Base-by-base conservation (phyloP, 2,888 invertebrate genomes). In the Macaria notata region DNA sequence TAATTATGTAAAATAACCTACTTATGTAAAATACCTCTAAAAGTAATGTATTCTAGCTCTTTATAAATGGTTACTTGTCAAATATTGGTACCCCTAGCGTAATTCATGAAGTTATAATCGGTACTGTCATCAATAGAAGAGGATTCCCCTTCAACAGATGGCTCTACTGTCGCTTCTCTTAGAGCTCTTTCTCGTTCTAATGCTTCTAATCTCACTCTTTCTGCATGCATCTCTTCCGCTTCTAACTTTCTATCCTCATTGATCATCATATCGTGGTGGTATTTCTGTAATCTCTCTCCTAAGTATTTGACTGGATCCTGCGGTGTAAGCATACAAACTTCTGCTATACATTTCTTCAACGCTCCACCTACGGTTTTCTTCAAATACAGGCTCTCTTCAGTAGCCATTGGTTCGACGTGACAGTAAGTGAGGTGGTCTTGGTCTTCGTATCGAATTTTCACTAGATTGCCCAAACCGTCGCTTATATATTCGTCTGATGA, bases 281-380 rank as follows among this genome's bases (percentile, higher is more conserved):
- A 79, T 49, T 73, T 72, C 36, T 61, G 62, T 46, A 81, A 69
- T 9, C 64, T 53, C 42, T 69, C 63, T 29, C 79, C 73, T 62
- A 80, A 66, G 55, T 71, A 75, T 46, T 62, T 60, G 19, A 79
- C 65, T 31, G 79, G 81, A 69, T 79, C 78, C 33, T 38, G 31
- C 51, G 81, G 78, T 68, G 73, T 77, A 59, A 63, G 72, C 51
- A 80, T 56, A 61, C 80, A 71, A 43, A 76, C 73, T 59, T 74
- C 64, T 36, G 77, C 75, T 47, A 81, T 69, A 53, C 76, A 76
- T 51, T 65, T 72, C 49, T 68, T 79, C 42, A 80, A 63, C 50
- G 75, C 76, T 1, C 53, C 54, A 8, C 81, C 79, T 3, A 81
- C 66, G 8, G 59, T 54, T 30, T 49, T 33, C 56, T 71, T 71